Conservation (phyloP, 2,888 invertebrate species). For the Axea sp. region DNA sequence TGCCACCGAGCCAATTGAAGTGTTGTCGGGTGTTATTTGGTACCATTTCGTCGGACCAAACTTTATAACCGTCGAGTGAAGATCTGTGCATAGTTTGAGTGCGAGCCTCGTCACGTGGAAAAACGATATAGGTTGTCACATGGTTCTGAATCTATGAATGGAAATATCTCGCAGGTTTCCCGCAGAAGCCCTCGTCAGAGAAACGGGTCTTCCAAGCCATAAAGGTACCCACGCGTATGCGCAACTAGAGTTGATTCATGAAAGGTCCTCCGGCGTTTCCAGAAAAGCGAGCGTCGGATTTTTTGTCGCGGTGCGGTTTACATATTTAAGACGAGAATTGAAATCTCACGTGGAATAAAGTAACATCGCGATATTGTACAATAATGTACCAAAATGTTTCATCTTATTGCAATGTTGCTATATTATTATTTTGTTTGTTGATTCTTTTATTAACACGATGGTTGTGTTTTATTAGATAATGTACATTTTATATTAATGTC, state of each 20-base stretch:
- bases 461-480: too few relatives aligned
- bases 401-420: too few relatives aligned
- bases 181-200: slow-evolving; percentile 74
- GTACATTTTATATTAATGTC: too few relatives aligned
- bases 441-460: too few relatives aligned
- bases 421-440: too few relatives aligned
- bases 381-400: too few relatives aligned
- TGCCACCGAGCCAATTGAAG: neutral
- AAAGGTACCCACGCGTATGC: slow-evolving; percentile 75
- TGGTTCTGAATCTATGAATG: slow-evolving; percentile 76
- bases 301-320: too few relatives aligned
- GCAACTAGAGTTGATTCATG: slow-evolving; percentile 71
- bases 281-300: slow-evolving; percentile 3
- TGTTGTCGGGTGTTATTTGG: too few relatives aligned
- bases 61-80: slow-evolving; percentile 8
- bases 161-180: slow-evolving; percentile 76
- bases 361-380: too few relatives aligned
- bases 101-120: slow-evolving; percentile 68
- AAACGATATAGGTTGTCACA: slow-evolving; percentile 67
- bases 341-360: too few relatives aligned
- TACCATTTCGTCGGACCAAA: neutral
- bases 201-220: slow-evolving; percentile 78
- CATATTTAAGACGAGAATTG: too few relatives aligned
- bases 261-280: slow-evolving; percentile 57
- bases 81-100: slow-evolving; percentile 16